Evolutionary conservation across 2,888 invertebrate genomes (phyloP).

Genomic region (Allophyes oxyacanthae): DNA sequence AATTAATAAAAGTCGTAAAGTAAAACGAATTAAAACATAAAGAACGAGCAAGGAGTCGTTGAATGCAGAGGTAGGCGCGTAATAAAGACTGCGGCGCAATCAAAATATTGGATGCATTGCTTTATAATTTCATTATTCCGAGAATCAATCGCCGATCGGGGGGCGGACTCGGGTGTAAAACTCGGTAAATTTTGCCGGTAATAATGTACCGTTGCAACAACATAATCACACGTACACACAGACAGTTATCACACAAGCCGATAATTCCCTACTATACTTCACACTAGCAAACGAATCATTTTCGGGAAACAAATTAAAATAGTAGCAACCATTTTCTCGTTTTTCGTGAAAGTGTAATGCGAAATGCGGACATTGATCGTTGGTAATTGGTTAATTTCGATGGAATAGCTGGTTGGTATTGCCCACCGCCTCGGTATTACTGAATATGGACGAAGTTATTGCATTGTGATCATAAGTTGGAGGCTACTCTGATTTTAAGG

Average conservation of each 20-base stretch:
- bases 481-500: slow-evolving; percentile 34
- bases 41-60: slow-evolving; percentile 36
- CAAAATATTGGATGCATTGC: slow-evolving; percentile 66
- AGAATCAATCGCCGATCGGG: slow-evolving; percentile 73
- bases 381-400: slow-evolving; percentile 71
- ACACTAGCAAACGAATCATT: slow-evolving; percentile 63
- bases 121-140: slow-evolving; percentile 76
- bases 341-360: slow-evolving; percentile 62
- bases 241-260: slow-evolving; percentile 58
- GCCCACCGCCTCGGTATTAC: slow-evolving; percentile 40
- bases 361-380: slow-evolving; percentile 53
- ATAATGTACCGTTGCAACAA: slow-evolving; percentile 76
- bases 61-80: slow-evolving; percentile 43
- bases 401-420: slow-evolving; percentile 58
- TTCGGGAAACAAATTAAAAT: slow-evolving; percentile 54
- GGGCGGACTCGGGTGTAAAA: slow-evolving; percentile 70
- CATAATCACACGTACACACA: slow-evolving; percentile 63
- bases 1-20: slow-evolving; percentile 47
- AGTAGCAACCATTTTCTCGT: slow-evolving; percentile 50
- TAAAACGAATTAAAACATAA: slow-evolving; percentile 45
- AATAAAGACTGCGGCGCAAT: slow-evolving; percentile 62
- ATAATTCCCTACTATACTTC: slow-evolving; percentile 73
- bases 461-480: slow-evolving; percentile 44
- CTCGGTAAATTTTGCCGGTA: slow-evolving; percentile 65
- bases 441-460: slow-evolving; percentile 61